Evolutionary conservation across 2,888 invertebrate species (phyloP).

Genomic region (Pristionchus mayeri): DNA sequence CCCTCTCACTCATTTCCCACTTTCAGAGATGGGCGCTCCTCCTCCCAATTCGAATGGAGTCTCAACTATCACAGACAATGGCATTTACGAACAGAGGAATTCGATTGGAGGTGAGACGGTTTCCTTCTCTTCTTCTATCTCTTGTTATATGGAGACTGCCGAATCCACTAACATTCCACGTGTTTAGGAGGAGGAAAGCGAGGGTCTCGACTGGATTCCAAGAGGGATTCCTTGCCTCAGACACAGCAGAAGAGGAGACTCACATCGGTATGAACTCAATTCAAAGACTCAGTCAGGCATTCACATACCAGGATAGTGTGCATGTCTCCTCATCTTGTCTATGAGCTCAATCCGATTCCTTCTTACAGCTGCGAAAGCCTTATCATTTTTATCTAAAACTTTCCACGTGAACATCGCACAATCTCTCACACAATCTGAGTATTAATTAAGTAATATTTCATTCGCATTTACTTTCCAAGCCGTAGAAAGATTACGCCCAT

Average conservation of each 20-base stretch:
- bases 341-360: no score
- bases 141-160: neutral
- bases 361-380: no score
- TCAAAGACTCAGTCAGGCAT: no score
- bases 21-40: conserved; percentile 22
- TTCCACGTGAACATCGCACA: no score
- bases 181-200: conserved; percentile 9
- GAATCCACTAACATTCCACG: neutral
- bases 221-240: neutral
- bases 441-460: no score
- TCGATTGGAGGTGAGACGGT: neutral
- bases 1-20: neutral
- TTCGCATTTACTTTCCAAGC: no score
- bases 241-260: conserved; percentile 1
- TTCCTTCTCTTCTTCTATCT: neutral
- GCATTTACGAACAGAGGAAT: neutral
- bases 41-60: neutral
- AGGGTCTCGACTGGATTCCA: conserved; percentile 32
- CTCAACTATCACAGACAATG: neutral
- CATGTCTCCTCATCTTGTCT: no score
- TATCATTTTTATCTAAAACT: no score
- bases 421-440: no score
- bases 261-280: neutral
- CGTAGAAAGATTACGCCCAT: neutral
- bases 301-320: no score